Base-by-base conservation (phyloP, 2,797 vertebrate genomes). In the Catostomus latipinnis region DNA sequence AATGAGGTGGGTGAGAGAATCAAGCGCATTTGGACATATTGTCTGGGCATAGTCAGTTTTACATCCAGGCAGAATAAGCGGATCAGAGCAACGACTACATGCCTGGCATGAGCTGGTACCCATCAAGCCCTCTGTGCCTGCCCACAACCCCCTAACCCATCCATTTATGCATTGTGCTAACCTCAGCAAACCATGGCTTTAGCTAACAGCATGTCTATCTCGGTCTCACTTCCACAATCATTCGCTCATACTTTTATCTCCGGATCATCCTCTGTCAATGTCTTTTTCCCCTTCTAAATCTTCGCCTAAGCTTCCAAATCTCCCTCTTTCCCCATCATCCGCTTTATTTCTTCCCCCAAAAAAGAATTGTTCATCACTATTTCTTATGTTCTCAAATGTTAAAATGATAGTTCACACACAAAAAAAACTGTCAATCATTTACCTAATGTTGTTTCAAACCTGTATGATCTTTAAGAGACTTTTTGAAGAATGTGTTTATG, bases 171-270 rank as follows among this genome's bases (percentile, higher is more conserved):
- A 76, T 69, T 67, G 48, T 80, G 84, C 84, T 84, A 68, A 87
- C 80, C 65, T 86, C 86, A 87, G 86, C 87, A 87, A 84, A 85
- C 75, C 78, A 48, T 63, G 57, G 73, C 9, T 56, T 73, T 22
- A 66, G 54, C 22, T 54, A 67, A 34, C 34, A 34, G 34, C 34
- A 34, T 34, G 34, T 4, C 34, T 34, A 34, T 34, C 34, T 34
- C 34, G 34, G 34, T 34, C 34, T 34, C 34, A 63, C 16, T 56
- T 72, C 6, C 34, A 58, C 74, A 12, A 81, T 49, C 61, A 22
- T 76, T 69, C 56, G 79, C 34, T 34, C 34, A 34, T 34, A 3
- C 34, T 58, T 16, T 57, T 50, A 56, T 74, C 53, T 2, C 3
- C 4, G 13, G 18, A 66, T 63, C 46, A 58, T 22, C 43, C 65